Percentiles rank a stretch among this genome's conserved stretches.
These are phyloP conservation scores for Caenorhabditis brenneri DNA, from an alignment of 1,140 invertebrate genomes.

Conservation along the genomic window DNA sequence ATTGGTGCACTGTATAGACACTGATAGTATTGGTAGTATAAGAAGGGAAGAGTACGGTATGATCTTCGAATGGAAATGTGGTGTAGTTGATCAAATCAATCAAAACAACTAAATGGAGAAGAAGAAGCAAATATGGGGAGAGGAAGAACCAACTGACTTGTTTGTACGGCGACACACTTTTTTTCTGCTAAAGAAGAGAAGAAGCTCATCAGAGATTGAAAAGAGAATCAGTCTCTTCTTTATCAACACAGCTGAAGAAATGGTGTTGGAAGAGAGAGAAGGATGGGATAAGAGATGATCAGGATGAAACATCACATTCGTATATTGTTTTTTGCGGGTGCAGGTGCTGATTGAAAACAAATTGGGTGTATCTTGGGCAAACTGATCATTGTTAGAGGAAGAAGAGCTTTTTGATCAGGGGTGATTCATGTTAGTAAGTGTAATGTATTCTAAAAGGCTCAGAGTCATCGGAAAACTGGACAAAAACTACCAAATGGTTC, in stretches of 20 bases:
- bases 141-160: neutral
- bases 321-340: neutral
- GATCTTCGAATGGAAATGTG: slow-evolving; percentile 4
- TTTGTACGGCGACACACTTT: neutral
- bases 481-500: no score
- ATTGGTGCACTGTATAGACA: slow-evolving; percentile 15
- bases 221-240: no score
- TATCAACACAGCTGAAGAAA: neutral
- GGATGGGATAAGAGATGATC: neutral
- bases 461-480: no score
- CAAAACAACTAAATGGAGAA: slow-evolving; percentile 20
- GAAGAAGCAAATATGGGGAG: neutral
- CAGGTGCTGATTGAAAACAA: no score
- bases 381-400: no score
- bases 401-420: no score
- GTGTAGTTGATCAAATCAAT: slow-evolving; percentile 11
- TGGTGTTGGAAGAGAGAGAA: neutral
- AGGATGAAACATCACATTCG: slow-evolving; percentile 3
- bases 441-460: no score
- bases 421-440: no score
- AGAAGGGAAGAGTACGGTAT: neutral
- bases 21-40: neutral
- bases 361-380: no score
- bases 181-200: neutral
- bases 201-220: neutral